Evolutionary conservation across 2,797 vertebrate species (phyloP).

Genomic region (Gobionotothen gibberifrons): DNA sequence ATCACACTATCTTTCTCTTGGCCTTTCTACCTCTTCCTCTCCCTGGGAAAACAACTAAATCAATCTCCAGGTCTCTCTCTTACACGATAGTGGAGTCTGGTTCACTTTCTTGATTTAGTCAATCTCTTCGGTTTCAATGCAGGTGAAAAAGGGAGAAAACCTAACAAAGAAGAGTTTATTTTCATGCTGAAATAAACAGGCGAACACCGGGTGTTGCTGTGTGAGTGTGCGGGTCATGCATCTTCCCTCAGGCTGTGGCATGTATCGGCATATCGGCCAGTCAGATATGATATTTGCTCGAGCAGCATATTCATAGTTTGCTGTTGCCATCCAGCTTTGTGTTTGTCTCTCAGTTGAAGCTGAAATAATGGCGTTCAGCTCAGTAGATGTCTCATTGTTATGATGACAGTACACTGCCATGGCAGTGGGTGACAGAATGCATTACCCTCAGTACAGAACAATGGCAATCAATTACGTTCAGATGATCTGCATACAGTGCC

Average conservation of each 20-base stretch:
- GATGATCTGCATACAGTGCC: constrained; percentile 41
- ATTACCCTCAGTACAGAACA: constrained; percentile 51
- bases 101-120: constrained; percentile 8
- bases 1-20: constrained; percentile 43
- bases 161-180: constrained; percentile 9
- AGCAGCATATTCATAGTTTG: constrained; percentile 60
- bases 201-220: constrained; percentile 11
- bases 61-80: constrained; percentile 29
- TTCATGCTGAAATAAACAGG: constrained; percentile 11
- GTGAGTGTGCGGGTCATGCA: constrained; percentile 14
- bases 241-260: constrained; percentile 46
- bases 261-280: constrained; percentile 57
- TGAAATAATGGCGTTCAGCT: constrained; percentile 63
- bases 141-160: constrained; percentile 7
- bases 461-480: constrained; percentile 51
- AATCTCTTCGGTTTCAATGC: constrained; percentile 22
- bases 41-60: constrained; percentile 37
- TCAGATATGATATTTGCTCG: constrained; percentile 54
- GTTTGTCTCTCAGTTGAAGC: constrained; percentile 52
- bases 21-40: constrained; percentile 41
- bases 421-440: constrained; percentile 35
- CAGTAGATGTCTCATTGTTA: constrained; percentile 54
- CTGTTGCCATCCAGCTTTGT: constrained; percentile 47
- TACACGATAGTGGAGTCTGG: neutral
- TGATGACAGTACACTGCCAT: constrained; percentile 38